These are phyloP conservation scores for Odontothrips loti DNA, from an alignment of 2,888 invertebrate species.

Conservation along the genomic window DNA sequence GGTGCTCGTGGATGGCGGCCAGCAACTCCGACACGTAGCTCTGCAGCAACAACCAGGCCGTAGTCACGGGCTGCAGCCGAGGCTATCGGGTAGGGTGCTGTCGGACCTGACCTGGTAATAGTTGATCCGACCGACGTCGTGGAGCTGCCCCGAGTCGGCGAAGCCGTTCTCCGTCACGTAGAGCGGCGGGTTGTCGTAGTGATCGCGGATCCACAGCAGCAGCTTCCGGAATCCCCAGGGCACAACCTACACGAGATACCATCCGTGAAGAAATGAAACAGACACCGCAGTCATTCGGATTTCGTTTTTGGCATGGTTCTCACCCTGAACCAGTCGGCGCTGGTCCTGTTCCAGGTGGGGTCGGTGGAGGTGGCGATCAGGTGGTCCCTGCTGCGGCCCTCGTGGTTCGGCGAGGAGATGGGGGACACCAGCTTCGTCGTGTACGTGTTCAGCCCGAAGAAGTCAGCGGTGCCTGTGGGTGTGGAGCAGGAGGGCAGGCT, in stretches of 20 bases:
- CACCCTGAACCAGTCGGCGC: conserved; percentile 52
- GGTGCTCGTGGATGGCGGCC: conserved; percentile 51
- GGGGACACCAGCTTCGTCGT: conserved; percentile 52
- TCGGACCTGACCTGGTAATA: conserved; percentile 47
- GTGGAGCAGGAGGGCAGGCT: too few species aligned
- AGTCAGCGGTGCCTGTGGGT: conserved; percentile 58
- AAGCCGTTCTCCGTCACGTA: conserved; percentile 59
- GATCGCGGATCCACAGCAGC: conserved; percentile 54
- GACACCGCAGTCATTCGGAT: too few species aligned
- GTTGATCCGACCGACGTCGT: conserved; percentile 48
- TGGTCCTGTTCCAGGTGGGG: conserved; percentile 49
- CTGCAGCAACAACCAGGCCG: conserved; percentile 39
- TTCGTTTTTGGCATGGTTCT: background rate
- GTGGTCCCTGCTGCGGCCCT: conserved; percentile 43
- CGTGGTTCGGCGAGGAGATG: conserved; percentile 32
- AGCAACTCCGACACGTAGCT: conserved; percentile 50
- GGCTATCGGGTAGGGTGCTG: background rate
- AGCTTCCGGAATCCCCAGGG: conserved; percentile 59
- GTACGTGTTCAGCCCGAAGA: conserved; percentile 71
- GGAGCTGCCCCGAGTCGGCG: conserved; percentile 44
- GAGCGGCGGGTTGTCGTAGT: conserved; percentile 57
- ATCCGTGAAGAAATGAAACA: background rate
- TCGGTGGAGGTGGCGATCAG: conserved; percentile 32
- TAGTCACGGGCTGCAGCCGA: too few species aligned
- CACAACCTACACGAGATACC: conserved; percentile 51